Conservation (phyloP, 2,113 vertebrate genomes). For the Propithecus coquereli region DNA sequence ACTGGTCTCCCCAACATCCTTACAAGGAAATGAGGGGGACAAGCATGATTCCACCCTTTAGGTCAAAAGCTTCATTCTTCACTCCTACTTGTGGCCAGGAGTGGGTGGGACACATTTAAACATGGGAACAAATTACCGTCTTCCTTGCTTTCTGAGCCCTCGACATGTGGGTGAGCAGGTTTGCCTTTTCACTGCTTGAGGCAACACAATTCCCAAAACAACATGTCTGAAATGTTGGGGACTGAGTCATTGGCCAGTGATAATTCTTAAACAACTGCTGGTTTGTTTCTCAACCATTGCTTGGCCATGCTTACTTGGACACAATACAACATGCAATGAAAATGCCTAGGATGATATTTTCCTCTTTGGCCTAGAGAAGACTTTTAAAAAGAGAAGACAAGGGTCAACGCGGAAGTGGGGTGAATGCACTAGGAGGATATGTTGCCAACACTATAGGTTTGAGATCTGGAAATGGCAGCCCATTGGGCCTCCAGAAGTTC, state of each 20-base stretch:
- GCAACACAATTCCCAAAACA: constrained; percentile 62
- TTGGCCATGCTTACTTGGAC: constrained; percentile 49
- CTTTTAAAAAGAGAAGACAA: neutral
- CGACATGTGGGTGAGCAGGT: constrained; percentile 46
- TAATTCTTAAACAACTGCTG: constrained; percentile 53
- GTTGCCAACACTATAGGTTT: neutral
- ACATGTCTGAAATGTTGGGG: constrained; percentile 42
- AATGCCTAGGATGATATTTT: neutral
- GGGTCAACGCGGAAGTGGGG: neutral
- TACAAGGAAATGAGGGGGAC: constrained; percentile 61
- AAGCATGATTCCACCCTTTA: constrained; percentile 12
- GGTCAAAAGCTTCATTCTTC: constrained; percentile 36
- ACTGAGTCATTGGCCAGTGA: constrained; percentile 61
- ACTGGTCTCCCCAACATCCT: constrained; percentile 72
- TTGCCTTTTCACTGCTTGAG: constrained; percentile 22
- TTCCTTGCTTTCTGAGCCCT: constrained; percentile 37
- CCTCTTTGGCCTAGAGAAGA: neutral
- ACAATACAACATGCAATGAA: neutral
- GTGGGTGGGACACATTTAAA: constrained; percentile 58
- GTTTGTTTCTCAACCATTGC: constrained; percentile 53
- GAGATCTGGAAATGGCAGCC: neutral
- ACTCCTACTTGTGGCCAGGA: constrained; percentile 52
- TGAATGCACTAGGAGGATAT: neutral
- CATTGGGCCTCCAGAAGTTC: neutral
- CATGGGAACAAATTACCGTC: constrained; percentile 58